Base-by-base conservation (phyloP, 2,888 invertebrate species). In the Asteroscopus sphinx region DNA sequence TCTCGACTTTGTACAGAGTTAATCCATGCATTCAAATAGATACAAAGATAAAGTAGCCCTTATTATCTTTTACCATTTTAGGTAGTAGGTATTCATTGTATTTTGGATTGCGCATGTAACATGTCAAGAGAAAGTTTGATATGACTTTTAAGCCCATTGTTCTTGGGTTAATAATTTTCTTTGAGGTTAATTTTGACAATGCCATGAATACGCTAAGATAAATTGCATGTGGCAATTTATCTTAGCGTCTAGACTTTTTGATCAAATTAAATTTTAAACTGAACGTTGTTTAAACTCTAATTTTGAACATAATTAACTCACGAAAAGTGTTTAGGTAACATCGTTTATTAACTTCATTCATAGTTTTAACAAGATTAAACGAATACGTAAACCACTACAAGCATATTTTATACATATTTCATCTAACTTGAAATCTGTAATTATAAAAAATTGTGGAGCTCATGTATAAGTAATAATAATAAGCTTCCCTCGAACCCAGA, bases 81-180 rank as follows among this genome's bases (percentile, higher is more conserved):
- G 15, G 9, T n/a, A n/a, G 6, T 32, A 40, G 13, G 25, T 40
- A 40, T 21, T 21, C 4, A 5, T n/a, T 13, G 6, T 39, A 12
- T 39, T 39, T 25, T 21, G 12, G 21, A 40, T 40, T 15, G 26
- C 26, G 26, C 13, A 41, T 28, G n/a, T 2, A 11, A 15, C 33
- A 40, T n/a, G 42, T 30, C 17, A 36, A 75, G 84, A 79, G 81
- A 84, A 83, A 83, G 84, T 78, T 76, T 74, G 63, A 56, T 75
- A 69, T 69, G 60, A 73, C 59, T 70, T 81, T 67, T 66, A 12
- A 63, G 49, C 68, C 69, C 72, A 81, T 83, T 82, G 82, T 82
- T 77, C 68, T 70, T 68, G 64, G 32, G 42, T 11, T 5, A 9
- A n/a, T 7, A 28, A 11, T 8, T 11, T 28, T 5, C 8, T 9